A percentile compares a stretch with the other conserved stretches of the same genome.
Evolutionary conservation across 2,888 invertebrate genomes (phyloP).

Genomic region (Tupiocoris notatus): DNA sequence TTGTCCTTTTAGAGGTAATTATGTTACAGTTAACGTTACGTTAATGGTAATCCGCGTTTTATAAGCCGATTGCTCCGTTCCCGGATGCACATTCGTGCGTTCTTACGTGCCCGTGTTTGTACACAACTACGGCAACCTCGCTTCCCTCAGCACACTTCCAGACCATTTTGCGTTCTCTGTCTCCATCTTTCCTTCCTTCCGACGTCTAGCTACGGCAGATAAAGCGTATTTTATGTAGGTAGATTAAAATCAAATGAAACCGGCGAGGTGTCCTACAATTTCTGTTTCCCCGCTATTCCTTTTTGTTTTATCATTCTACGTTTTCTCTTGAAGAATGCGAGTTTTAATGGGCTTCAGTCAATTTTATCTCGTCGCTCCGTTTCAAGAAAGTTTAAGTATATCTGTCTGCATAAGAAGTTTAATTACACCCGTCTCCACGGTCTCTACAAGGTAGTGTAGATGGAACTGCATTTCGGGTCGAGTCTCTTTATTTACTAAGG

Average conservation of each 20-base stretch:
- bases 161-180: not conserved
- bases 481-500: no score
- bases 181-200: not conserved
- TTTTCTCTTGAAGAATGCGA: not conserved
- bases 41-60: slow-evolving; percentile 35
- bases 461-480: no score
- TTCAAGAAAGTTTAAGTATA: not conserved
- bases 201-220: not conserved
- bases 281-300: not conserved
- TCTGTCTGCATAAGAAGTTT: not conserved
- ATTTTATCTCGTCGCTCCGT: not conserved
- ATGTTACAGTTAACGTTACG: slow-evolving; percentile 36
- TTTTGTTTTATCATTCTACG: not conserved
- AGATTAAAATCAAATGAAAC: slow-evolving; percentile 26
- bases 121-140: not conserved
- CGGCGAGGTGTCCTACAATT: not conserved
- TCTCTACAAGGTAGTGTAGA: no score
- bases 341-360: not conserved
- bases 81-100: slow-evolving; percentile 10
- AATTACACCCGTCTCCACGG: not conserved
- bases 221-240: slow-evolving; percentile 9
- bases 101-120: slow-evolving; percentile 3
- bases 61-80: slow-evolving; percentile 17
- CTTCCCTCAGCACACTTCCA: not conserved
- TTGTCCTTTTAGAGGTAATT: slow-evolving; percentile 22